Conservation (phyloP, 2,797 vertebrate species). For the Myotis daubentonii region DNA sequence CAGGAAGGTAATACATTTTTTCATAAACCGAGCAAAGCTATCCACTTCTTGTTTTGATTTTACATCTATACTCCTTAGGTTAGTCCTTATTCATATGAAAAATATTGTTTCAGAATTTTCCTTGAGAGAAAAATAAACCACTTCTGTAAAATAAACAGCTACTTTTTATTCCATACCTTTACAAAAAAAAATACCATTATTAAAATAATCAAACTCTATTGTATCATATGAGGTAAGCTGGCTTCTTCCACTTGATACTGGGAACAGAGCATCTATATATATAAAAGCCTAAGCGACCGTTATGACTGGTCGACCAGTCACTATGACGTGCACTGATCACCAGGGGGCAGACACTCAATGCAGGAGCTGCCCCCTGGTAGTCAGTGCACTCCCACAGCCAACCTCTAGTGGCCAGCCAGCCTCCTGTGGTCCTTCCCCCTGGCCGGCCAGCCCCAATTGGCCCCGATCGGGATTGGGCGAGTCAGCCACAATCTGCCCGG, state of each 20-base stretch:
- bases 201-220: background rate
- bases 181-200: background rate
- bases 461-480: no score
- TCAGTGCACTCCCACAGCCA: no score
- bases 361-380: no score
- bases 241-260: background rate
- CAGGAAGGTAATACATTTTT: background rate
- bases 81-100: slow-evolving; percentile 34
- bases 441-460: no score
- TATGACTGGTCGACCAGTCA: no score
- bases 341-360: no score
- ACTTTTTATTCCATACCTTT: background rate
- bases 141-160: slow-evolving; percentile 34
- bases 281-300: no score
- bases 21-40: background rate
- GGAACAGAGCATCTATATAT: background rate
- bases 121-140: background rate
- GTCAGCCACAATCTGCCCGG: accelerated
- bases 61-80: slow-evolving; percentile 25
- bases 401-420: no score
- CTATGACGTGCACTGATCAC: no score
- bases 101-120: slow-evolving; percentile 31
- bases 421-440: no score
- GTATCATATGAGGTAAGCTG: background rate
- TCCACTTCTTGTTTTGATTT: slow-evolving; percentile 22